Conservation (phyloP, 2,888 invertebrate genomes). For the Ctenicera cuprea region DNA sequence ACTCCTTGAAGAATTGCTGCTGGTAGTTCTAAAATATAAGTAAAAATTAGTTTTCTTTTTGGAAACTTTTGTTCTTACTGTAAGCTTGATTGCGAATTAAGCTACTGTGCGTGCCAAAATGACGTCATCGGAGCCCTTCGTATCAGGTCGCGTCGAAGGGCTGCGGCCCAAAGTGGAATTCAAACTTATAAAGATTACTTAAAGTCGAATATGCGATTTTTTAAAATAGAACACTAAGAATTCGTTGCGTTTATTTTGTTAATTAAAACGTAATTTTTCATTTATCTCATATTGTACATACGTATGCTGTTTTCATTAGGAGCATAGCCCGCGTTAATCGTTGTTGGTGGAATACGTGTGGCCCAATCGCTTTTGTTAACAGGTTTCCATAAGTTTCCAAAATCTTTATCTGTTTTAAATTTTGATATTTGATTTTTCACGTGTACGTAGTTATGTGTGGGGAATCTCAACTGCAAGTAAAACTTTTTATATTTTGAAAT, state of each 20-base stretch:
- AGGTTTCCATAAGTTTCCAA: conserved; percentile 70
- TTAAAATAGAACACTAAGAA: no score
- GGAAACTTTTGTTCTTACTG: not conserved
- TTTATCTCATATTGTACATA: conserved; percentile 59
- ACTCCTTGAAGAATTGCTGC: conserved; percentile 89
- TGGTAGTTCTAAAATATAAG: conserved; percentile 73
- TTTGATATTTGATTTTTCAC: conserved; percentile 72
- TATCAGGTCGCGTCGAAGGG: no score
- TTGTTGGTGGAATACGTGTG: conserved; percentile 87
- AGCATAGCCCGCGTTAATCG: conserved; percentile 75
- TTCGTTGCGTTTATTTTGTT: no score
- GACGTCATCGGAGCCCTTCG: no score
- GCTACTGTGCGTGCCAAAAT: no score
- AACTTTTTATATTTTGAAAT: not conserved
- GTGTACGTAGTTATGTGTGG: conserved; percentile 79
- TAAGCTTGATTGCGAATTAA: no score
- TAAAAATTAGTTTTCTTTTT: not conserved
- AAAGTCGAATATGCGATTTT: no score
- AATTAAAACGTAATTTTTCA: not conserved
- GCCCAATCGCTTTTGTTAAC: conserved; percentile 76
- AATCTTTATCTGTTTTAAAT: conserved; percentile 73
- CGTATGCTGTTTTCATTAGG: conserved; percentile 75
- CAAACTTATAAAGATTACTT: no score
- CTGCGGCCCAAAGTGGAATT: no score
- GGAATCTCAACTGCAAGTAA: conserved; percentile 70